Percentiles rank a stretch among this genome's conserved stretches.
Conservation (phyloP, 2,888 invertebrate species). For the Gandaritis pyraliata region DNA sequence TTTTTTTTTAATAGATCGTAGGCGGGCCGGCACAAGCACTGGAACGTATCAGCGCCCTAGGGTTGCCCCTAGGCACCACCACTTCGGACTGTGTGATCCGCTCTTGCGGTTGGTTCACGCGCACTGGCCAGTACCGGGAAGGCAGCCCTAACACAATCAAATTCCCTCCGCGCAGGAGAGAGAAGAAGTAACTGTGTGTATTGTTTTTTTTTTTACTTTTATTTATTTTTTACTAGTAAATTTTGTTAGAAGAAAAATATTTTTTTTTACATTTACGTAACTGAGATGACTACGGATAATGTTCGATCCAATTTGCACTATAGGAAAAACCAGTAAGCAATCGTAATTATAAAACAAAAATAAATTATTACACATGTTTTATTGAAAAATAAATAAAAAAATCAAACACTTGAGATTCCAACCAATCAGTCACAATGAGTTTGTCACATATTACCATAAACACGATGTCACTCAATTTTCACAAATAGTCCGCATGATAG, state of each 20-base stretch:
- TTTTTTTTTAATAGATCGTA: slow-evolving; percentile 55
- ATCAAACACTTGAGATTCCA: slow-evolving; percentile 34
- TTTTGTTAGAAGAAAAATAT: slow-evolving; percentile 3
- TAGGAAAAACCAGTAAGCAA: too few species aligned
- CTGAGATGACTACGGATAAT: too few species aligned
- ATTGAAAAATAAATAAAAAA: slow-evolving; percentile 35
- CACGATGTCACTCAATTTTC: slow-evolving; percentile 87
- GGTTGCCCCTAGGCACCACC: slow-evolving; percentile 71
- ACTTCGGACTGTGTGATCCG: slow-evolving; percentile 63
- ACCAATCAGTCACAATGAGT: slow-evolving; percentile 40
- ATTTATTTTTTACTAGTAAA: background rate
- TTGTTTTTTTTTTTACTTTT: slow-evolving; percentile 10
- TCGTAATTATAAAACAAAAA: too few species aligned
- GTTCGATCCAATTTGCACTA: too few species aligned
- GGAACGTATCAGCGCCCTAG: slow-evolving; percentile 76
- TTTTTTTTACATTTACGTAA: too few species aligned
- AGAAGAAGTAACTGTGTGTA: slow-evolving; percentile 41
- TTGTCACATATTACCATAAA: slow-evolving; percentile 37
- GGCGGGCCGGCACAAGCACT: slow-evolving; percentile 67
- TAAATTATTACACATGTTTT: slow-evolving; percentile 19
- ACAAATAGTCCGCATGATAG: slow-evolving; percentile 94
- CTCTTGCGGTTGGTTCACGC: slow-evolving; percentile 65
- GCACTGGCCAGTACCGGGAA: slow-evolving; percentile 60
- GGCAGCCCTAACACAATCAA: slow-evolving; percentile 67
- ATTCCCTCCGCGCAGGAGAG: slow-evolving; percentile 64